Evolutionary conservation across 2,888 invertebrate species (phyloP).

Genomic region (Trachelus troglodyta): DNA sequence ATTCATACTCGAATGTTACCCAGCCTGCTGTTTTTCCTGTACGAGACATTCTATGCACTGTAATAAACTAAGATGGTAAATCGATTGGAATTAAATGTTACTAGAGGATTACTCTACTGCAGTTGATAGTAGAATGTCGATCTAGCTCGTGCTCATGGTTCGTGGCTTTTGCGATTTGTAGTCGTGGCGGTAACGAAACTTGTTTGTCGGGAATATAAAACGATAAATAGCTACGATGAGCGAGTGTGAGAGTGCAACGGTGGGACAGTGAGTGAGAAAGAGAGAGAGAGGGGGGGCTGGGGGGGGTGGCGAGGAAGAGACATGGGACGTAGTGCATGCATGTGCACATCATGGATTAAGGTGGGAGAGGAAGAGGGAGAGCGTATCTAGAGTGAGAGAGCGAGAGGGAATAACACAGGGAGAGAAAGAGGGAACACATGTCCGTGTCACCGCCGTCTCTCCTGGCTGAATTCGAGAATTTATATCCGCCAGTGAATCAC

Average conservation of each 20-base stretch:
- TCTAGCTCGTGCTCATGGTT: too few relatives aligned
- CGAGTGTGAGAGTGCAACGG: constrained; percentile 17
- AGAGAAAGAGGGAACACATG: constrained; percentile 57
- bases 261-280: constrained; percentile 31
- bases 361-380: constrained; percentile 17
- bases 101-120: too few relatives aligned
- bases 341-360: constrained; percentile 6
- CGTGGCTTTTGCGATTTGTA: constrained; percentile 14
- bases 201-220: constrained; percentile 49
- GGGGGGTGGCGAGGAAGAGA: constrained; percentile 28
- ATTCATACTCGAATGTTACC: too few relatives aligned
- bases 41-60: too few relatives aligned
- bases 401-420: constrained; percentile 24
- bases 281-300: constrained; percentile 34
- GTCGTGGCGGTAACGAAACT: constrained; percentile 39
- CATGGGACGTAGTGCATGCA: constrained; percentile 9
- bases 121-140: too few relatives aligned
- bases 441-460: constrained; percentile 64
- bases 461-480: constrained; percentile 60
- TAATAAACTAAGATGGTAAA: too few relatives aligned
- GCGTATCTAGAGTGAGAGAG: constrained; percentile 6
- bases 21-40: too few relatives aligned
- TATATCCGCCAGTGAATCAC: constrained; percentile 65
- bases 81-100: too few relatives aligned
- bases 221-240: constrained; percentile 52